phyloP scores from a whole-genome alignment of 92 coral and sea anemone species.

The Blastomussa wellsi region DNA sequence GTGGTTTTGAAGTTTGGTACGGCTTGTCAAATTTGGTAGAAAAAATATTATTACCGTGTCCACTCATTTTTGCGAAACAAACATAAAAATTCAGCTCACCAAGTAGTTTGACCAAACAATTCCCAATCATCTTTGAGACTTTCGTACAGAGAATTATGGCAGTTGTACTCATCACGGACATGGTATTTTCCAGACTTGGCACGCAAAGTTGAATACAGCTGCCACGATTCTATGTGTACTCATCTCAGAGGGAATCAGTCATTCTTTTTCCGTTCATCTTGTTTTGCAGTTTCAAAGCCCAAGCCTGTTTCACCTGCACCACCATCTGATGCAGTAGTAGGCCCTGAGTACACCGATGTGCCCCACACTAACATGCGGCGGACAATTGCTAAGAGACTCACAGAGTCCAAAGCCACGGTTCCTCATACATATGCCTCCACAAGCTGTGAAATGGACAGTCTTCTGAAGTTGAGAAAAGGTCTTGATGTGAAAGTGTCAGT shows the following conservation, averaged over 20 bases:
- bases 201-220: too few relatives aligned
- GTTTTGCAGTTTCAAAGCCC: slow-evolving; percentile 40
- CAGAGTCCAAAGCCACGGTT: slow-evolving; percentile 84
- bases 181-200: too few relatives aligned
- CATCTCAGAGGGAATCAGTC: not conserved
- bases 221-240: too few relatives aligned
- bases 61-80: too few relatives aligned
- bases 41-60: too few relatives aligned
- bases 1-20: too few relatives aligned
- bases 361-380: slow-evolving; percentile 74
- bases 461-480: slow-evolving; percentile 63
- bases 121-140: too few relatives aligned
- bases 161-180: too few relatives aligned
- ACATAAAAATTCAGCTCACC: too few relatives aligned
- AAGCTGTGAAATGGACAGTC: slow-evolving; percentile 74
- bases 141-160: too few relatives aligned
- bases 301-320: slow-evolving; percentile 20
- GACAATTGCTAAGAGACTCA: slow-evolving; percentile 79
- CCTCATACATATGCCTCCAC: slow-evolving; percentile 89
- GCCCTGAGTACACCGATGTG: slow-evolving; percentile 59
- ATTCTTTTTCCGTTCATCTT: not conserved
- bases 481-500: slow-evolving; percentile 71
- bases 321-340: not conserved
- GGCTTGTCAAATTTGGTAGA: too few relatives aligned
- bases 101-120: not conserved